Base-by-base conservation (phyloP, 2,113 vertebrate genomes). In the Penelope pileata region DNA sequence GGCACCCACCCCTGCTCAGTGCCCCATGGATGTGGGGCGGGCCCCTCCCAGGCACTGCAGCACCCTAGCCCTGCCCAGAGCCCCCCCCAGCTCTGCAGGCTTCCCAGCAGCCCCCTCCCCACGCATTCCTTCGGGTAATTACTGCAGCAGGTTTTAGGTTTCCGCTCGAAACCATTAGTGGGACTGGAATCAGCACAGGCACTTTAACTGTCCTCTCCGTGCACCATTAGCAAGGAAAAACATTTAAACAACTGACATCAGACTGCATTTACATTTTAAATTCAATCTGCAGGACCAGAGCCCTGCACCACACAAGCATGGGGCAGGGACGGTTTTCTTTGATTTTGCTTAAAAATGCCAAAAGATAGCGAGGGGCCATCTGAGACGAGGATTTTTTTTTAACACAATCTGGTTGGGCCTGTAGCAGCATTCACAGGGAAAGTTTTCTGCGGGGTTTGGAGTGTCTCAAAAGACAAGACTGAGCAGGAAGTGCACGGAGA, bases 41-140 rank as follows among this genome's bases (percentile, higher is more conserved):
- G 10, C 15, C 42, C 42, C 10, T 43, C 42, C 42, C 42, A 15
- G 42, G 42, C 42, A 43, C 42, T 15, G 42, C 42, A 43, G n/a
- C n/a, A n/a, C n/a, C n/a, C n/a, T n/a, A n/a, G n/a, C n/a, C n/a
- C n/a, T n/a, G n/a, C n/a, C n/a, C n/a, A n/a, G n/a, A n/a, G n/a
- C n/a, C n/a, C n/a, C n/a, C n/a, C n/a, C n/a, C n/a, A n/a, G n/a
- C n/a, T n/a, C n/a, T n/a, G n/a, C n/a, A n/a, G n/a, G n/a, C 82
- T 82, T 93, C 90, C 94, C 42, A 48, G 8, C 27, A 12, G 38
- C 74, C 86, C 87, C 91, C 51, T 94, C 86, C 83, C 87, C 78
- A 90, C 97, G 95, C 98, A 98, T 98, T 98, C 97, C 97, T 96
- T 83, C 85, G 36, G 50, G 97, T 97, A 98, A 98, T 95, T 97